Conservation (phyloP, 2,113 vertebrate species). For the Megaceryle torquata region DNA sequence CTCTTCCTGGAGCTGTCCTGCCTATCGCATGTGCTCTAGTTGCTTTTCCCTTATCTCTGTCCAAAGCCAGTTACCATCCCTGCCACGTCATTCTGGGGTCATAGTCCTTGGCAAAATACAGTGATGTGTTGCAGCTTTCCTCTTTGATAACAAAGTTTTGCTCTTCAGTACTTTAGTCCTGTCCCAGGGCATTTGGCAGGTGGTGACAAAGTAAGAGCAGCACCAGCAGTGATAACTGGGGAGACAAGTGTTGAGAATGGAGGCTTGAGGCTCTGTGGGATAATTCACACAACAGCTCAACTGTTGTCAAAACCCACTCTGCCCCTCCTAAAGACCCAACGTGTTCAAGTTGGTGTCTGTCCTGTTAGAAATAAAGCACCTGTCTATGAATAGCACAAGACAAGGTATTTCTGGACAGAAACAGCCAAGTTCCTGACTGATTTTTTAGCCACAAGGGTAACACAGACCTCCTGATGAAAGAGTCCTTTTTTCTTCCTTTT, state of each 20-base stretch:
- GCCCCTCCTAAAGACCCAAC: background rate
- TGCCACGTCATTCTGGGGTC: background rate
- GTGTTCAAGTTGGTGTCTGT: background rate
- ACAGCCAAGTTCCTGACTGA: background rate
- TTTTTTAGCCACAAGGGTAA: background rate
- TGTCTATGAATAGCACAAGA: background rate
- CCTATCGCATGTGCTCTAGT: background rate
- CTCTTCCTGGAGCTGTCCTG: background rate
- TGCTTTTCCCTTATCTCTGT: conserved; percentile 12
- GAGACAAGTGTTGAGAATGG: background rate
- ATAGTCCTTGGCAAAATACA: background rate
- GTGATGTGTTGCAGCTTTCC: background rate
- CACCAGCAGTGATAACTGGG: background rate
- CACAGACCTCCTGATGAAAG: background rate
- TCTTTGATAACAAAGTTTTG: background rate
- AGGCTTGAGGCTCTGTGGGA: background rate
- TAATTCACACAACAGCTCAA: background rate
- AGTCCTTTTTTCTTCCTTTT: background rate
- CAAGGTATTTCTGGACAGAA: too few species aligned
- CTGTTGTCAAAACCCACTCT: background rate
- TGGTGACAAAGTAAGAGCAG: background rate
- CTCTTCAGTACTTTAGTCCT: background rate
- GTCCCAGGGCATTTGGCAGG: background rate
- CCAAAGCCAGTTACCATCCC: background rate
- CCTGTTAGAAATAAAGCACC: background rate